These are phyloP conservation scores for Netelia melanura DNA, from an alignment of 2,888 invertebrate genomes.

Conservation along the genomic window DNA sequence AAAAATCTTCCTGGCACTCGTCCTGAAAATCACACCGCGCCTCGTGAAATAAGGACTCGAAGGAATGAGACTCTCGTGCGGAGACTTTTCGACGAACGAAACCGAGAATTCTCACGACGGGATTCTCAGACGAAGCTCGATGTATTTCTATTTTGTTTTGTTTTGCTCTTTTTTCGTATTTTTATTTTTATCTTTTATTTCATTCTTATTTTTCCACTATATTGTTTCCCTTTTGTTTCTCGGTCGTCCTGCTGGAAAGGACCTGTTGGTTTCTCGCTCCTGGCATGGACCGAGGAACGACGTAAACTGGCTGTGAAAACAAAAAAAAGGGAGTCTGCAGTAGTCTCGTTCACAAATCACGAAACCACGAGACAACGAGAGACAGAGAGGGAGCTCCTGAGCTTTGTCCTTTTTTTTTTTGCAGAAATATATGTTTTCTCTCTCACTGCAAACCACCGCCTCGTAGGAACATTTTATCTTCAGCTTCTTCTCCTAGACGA, in stretches of 20 bases:
- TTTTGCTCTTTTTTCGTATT: slow-evolving; percentile 4
- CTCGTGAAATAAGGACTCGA: slow-evolving; percentile 19
- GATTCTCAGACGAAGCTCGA: slow-evolving; percentile 32
- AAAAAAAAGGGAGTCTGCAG: slow-evolving; percentile 32
- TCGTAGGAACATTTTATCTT: slow-evolving; percentile 26
- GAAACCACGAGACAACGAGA: slow-evolving; percentile 5
- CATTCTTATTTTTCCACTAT: slow-evolving; percentile 25
- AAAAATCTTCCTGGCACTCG: slow-evolving; percentile 48
- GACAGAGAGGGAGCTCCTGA: slow-evolving; percentile 16
- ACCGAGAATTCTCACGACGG: slow-evolving; percentile 30
- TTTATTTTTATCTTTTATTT: slow-evolving; percentile 12
- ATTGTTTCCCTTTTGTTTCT: slow-evolving; percentile 44
- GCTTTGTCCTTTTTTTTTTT: slow-evolving; percentile 28
- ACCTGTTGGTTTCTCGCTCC: background rate
- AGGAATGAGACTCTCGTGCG: slow-evolving; percentile 8
- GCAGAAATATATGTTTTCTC: background rate
- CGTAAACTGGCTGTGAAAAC: slow-evolving; percentile 23
- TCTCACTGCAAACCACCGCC: slow-evolving; percentile 12
- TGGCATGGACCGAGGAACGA: slow-evolving; percentile 5
- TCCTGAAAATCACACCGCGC: slow-evolving; percentile 30
- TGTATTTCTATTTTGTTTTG: slow-evolving; percentile 20
- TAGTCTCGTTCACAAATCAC: slow-evolving; percentile 63
- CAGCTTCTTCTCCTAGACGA: slow-evolving; percentile 36
- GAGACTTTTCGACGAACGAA: background rate
- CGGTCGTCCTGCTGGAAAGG: slow-evolving; percentile 10